phyloP scores from a whole-genome alignment of 1,140 invertebrate species.

The Pseudomyrmex flavicornis region DNA sequence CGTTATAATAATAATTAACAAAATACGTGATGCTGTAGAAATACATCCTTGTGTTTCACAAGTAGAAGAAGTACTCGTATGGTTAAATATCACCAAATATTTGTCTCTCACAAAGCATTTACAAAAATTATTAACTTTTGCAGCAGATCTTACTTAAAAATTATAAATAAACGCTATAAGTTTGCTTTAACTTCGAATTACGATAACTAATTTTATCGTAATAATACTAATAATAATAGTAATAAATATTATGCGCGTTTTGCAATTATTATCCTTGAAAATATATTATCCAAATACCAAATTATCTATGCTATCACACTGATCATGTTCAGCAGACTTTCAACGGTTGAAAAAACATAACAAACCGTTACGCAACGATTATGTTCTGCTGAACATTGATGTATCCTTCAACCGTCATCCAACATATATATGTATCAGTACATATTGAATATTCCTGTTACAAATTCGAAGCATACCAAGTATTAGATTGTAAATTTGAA shows the following conservation, averaged over 20 bases:
- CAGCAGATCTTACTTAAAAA: neutral
- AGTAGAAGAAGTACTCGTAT: neutral
- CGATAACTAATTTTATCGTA: too few species aligned
- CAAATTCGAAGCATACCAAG: neutral
- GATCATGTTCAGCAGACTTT: too few species aligned
- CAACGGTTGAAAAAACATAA: too few species aligned
- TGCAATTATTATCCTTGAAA: too few species aligned
- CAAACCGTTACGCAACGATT: neutral
- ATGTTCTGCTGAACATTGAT: constrained; percentile 11
- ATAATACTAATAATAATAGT: too few species aligned
- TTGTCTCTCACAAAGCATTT: neutral
- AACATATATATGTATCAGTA: neutral
- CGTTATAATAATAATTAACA: constrained; percentile 14
- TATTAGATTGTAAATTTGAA: neutral
- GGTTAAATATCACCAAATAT: constrained; percentile 3
- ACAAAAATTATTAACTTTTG: constrained; percentile 16
- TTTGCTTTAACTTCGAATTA: too few species aligned
- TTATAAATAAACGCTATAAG: too few species aligned
- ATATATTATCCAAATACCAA: too few species aligned
- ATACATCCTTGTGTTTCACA: neutral
- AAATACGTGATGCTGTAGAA: constrained; percentile 14
- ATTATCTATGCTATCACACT: too few species aligned
- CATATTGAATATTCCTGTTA: constrained; percentile 5
- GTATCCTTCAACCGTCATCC: neutral
- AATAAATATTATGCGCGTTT: too few species aligned